phyloP scores from a whole-genome alignment of 2,797 vertebrate species.

The Chanos chanos region DNA sequence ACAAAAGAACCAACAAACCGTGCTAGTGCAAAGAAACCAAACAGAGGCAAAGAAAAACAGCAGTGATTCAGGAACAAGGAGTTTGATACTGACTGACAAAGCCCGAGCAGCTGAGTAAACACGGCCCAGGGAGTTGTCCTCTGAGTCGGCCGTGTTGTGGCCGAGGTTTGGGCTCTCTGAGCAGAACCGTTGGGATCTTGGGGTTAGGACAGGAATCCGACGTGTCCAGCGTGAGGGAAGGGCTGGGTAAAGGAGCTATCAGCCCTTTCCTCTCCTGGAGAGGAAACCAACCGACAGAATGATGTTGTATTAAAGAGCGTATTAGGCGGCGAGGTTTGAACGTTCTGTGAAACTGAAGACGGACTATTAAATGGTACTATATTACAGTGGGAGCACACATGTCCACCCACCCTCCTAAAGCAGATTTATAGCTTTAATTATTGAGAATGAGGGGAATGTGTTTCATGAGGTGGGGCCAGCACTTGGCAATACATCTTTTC shows the following conservation, averaged over 20 bases:
- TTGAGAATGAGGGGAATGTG: constrained; percentile 24
- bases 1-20: constrained; percentile 61
- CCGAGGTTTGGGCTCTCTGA: constrained; percentile 59
- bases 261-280: constrained; percentile 13
- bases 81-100: constrained; percentile 58
- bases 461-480: background rate
- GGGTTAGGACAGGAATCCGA: constrained; percentile 62
- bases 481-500: constrained; percentile 5
- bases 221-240: constrained; percentile 54
- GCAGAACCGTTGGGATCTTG: constrained; percentile 50
- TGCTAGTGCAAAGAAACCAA: constrained; percentile 60
- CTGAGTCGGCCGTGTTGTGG: constrained; percentile 55
- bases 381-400: background rate
- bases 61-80: constrained; percentile 50
- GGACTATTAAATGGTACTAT: no score
- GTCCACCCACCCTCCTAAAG: constrained; percentile 6
- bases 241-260: constrained; percentile 56
- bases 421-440: constrained; percentile 44
- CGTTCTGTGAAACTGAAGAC: constrained; percentile 22
- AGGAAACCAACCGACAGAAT: constrained; percentile 7
- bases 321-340: constrained; percentile 5
- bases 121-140: constrained; percentile 62
- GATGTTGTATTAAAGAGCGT: background rate
- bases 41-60: constrained; percentile 64
- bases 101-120: constrained; percentile 73